A percentile compares a stretch with the other conserved stretches of the same genome.
Evolutionary conservation across 2,797 vertebrate genomes (phyloP).

Genomic region (Pterois miles): DNA sequence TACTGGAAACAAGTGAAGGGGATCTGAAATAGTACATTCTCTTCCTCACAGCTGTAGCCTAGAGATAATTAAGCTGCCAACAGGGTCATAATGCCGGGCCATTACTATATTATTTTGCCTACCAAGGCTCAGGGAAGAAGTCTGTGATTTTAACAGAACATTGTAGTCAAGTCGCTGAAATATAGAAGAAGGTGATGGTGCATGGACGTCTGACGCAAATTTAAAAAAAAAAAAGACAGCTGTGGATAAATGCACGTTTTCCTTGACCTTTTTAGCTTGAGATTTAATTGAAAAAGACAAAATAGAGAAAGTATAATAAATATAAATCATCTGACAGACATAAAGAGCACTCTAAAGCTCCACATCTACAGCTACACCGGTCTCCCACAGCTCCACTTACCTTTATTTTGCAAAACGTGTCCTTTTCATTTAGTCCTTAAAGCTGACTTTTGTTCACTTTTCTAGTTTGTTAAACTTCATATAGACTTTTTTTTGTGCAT

Average conservation of each 20-base stretch:
- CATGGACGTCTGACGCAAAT: background rate
- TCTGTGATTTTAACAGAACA: slow-evolving; percentile 6
- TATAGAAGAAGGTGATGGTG: background rate
- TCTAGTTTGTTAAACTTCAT: background rate
- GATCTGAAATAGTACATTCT: background rate
- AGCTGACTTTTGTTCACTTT: slow-evolving; percentile 5
- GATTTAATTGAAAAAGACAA: slow-evolving; percentile 17
- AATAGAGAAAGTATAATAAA: background rate
- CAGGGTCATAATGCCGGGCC: slow-evolving; percentile 1
- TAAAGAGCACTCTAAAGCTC: background rate
- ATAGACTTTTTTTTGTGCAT: background rate
- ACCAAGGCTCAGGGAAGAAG: background rate
- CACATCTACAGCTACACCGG: slow-evolving; percentile 1
- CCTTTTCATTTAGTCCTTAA: background rate
- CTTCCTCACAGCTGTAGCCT: background rate
- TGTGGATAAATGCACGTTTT: background rate
- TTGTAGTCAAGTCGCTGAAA: slow-evolving; percentile 15
- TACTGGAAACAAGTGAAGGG: background rate
- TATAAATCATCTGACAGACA: slow-evolving; percentile 7
- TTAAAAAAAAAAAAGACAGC: background rate
- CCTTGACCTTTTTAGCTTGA: slow-evolving; percentile 3
- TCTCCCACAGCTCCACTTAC: background rate
- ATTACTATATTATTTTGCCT: slow-evolving; percentile 21
- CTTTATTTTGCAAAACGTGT: background rate
- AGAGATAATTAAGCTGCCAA: slow-evolving; percentile 29